phyloP scores from a whole-genome alignment of 2,113 vertebrate species.

The Machaerirhynchus nigripectus region DNA sequence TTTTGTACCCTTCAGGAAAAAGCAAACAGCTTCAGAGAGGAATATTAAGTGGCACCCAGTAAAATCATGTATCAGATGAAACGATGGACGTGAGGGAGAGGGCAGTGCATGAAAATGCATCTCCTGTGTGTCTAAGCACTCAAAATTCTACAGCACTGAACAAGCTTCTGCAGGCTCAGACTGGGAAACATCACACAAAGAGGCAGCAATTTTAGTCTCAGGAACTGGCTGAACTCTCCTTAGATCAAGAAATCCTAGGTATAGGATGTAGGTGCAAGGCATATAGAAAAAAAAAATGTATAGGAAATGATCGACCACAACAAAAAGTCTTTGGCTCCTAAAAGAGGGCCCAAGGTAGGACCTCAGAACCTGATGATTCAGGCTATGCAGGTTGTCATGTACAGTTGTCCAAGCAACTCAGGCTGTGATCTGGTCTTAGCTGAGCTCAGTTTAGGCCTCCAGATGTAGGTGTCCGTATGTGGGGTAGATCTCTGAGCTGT shows the following conservation, averaged over 20 bases:
- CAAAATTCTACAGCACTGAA: background rate
- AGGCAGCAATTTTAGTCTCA: background rate
- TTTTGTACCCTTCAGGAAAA: background rate
- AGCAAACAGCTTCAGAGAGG: background rate
- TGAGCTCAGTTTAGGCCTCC: background rate
- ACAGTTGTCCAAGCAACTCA: background rate
- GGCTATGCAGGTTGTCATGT: background rate
- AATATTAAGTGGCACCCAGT: background rate
- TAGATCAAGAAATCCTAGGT: background rate
- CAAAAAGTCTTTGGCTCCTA: background rate
- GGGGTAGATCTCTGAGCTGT: background rate
- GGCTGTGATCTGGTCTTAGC: background rate
- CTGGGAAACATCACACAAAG: background rate
- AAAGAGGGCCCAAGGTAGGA: background rate
- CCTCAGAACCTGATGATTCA: background rate
- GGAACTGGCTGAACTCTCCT: background rate
- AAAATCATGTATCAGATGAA: background rate
- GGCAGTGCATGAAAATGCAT: background rate
- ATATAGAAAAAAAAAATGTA: accelerated
- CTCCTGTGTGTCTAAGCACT: background rate
- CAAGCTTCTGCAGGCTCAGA: background rate
- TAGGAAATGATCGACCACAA: background rate
- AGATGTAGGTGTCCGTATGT: background rate
- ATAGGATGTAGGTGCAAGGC: background rate
- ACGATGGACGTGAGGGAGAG: background rate